Conservation (phyloP, 1,140 invertebrate genomes). For the Muscidifurax raptorellus region DNA sequence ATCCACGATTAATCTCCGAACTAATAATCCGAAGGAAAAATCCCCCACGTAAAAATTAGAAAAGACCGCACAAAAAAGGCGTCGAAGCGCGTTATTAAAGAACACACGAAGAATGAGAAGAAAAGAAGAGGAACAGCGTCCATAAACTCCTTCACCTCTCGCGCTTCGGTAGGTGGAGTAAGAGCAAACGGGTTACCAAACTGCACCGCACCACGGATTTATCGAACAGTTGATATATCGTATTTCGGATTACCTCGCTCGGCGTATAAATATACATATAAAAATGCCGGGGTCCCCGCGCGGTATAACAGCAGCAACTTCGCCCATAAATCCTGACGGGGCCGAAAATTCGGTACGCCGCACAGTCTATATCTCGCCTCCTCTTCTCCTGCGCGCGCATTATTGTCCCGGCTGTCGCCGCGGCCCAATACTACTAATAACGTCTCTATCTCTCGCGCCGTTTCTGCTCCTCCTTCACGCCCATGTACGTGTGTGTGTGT, state of each 20-base stretch:
- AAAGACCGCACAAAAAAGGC: no score
- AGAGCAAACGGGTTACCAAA: neutral
- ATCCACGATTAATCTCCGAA: no score
- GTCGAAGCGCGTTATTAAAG: no score
- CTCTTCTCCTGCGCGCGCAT: constrained; percentile 48
- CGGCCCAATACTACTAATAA: constrained; percentile 54
- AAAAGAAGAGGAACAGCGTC: neutral
- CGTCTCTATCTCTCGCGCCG: constrained; percentile 57
- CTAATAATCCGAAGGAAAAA: no score
- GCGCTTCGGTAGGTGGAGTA: neutral
- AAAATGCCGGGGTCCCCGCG: neutral
- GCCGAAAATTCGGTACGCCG: constrained; percentile 61
- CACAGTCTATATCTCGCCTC: constrained; percentile 44
- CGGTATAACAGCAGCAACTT: neutral
- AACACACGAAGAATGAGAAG: neutral
- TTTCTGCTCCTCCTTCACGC: neutral
- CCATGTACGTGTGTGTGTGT: neutral
- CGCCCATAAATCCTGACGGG: constrained; percentile 59
- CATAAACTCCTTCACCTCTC: neutral
- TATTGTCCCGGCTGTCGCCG: constrained; percentile 50
- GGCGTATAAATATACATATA: constrained; percentile 7
- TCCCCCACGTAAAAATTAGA: no score
- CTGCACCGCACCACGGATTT: constrained; percentile 2
- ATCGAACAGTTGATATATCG: constrained; percentile 45
- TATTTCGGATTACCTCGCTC: constrained; percentile 30